Evolutionary conservation across 1,140 invertebrate species (phyloP).

Genomic region (Drosophila kohkoa): DNA sequence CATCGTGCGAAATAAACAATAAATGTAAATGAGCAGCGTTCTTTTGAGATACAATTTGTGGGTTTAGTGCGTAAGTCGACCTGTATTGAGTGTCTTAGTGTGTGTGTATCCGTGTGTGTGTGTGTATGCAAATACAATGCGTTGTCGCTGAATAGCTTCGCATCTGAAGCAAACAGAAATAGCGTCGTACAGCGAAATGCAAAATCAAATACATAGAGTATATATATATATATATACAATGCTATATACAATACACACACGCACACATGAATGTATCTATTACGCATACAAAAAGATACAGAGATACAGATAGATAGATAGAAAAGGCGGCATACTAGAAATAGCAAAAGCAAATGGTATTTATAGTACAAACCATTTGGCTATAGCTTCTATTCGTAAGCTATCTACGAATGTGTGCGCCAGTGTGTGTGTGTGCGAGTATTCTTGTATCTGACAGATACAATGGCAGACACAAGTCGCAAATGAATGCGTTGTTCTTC

Average conservation of each 20-base stretch:
- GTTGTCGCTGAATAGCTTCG: constrained; percentile 9
- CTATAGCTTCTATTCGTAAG: background rate
- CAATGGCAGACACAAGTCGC: background rate
- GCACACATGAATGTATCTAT: constrained; percentile 9
- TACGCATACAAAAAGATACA: constrained; percentile 5
- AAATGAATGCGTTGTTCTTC: constrained; percentile 8
- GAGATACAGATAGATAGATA: constrained; percentile 1
- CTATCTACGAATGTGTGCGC: background rate
- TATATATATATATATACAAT: too few relatives aligned
- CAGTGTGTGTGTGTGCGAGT: background rate
- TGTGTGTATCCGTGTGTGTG: constrained; percentile 6
- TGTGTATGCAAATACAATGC: constrained; percentile 35
- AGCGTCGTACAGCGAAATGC: constrained; percentile 50
- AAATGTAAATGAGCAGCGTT: background rate
- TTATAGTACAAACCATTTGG: constrained; percentile 10
- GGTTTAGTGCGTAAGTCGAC: constrained; percentile 27
- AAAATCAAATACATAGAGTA: constrained; percentile 56
- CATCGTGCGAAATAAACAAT: constrained; percentile 2
- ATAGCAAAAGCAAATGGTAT: constrained; percentile 14
- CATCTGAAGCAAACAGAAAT: constrained; percentile 27
- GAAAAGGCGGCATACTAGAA: constrained; percentile 11
- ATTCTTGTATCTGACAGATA: constrained; percentile 44
- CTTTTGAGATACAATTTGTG: constrained; percentile 15
- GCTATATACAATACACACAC: constrained; percentile 33
- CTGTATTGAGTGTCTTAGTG: background rate